Conservation (phyloP, 1,140 invertebrate genomes). For the Nautilus pompilius region DNA sequence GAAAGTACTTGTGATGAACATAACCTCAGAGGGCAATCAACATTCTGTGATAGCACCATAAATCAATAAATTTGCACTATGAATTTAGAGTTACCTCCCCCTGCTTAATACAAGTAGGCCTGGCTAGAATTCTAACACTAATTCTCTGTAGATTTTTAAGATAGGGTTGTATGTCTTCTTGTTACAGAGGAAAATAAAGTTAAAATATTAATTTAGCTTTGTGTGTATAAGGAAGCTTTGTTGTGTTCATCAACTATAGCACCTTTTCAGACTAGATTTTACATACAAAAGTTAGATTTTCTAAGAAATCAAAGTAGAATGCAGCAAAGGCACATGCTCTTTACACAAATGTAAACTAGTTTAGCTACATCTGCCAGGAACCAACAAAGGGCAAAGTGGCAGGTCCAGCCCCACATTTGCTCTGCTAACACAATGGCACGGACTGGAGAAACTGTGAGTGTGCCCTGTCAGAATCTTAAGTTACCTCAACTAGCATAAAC, state of each 20-base stretch:
- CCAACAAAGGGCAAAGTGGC: conserved; percentile 4
- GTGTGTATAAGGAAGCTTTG: neutral
- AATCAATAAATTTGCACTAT: conserved; percentile 20
- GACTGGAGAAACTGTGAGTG: neutral
- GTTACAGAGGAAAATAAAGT: neutral
- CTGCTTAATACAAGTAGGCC: neutral
- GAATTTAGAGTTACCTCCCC: conserved; percentile 24
- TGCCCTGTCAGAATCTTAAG: neutral
- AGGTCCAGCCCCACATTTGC: conserved; percentile 2
- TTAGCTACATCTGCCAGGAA: conserved; percentile 3
- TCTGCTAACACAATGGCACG: conserved; percentile 3
- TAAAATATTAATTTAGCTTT: conserved; percentile 1
- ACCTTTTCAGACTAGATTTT: neutral
- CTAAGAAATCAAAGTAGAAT: neutral
- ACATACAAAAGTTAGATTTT: neutral
- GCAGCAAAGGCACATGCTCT: neutral
- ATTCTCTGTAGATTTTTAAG: neutral
- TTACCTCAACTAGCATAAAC: neutral
- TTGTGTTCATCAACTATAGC: neutral
- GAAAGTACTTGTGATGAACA: neutral
- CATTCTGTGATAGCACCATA: neutral
- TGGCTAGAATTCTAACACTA: neutral
- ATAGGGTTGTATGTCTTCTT: neutral
- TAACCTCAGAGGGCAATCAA: neutral
- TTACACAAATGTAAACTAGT: conserved; percentile 3